Evolutionary conservation across 2,113 vertebrate species (phyloP).

Genomic region (Podilymbus podiceps): DNA sequence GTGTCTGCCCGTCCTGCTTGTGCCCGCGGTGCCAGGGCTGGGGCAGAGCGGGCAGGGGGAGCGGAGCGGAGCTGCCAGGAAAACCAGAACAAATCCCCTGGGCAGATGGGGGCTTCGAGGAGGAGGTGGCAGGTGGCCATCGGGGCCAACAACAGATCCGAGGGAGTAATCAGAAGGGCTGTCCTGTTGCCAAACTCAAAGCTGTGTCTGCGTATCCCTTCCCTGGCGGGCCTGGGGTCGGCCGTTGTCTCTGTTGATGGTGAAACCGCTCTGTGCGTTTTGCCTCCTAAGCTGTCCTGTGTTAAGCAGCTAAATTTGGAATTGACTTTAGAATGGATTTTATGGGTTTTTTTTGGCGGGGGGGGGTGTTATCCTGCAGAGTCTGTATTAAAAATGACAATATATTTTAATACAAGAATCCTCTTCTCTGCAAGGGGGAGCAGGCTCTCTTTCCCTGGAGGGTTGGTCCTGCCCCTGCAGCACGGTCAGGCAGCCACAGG

Average conservation of each 20-base stretch:
- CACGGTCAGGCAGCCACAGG: background rate
- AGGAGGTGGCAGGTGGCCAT: background rate
- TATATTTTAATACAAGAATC: rapidly evolving
- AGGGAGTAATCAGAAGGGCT: background rate
- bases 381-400: no score
- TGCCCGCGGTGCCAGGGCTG: background rate
- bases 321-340: background rate
- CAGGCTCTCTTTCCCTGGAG: background rate
- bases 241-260: background rate
- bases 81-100: background rate
- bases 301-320: background rate
- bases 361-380: no score
- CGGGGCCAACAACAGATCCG: background rate
- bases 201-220: background rate
- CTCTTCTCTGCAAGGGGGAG: background rate
- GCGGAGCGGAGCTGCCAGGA: background rate
- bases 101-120: background rate
- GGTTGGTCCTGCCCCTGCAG: background rate
- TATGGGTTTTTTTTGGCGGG: background rate
- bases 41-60: no score
- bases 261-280: background rate
- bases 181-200: background rate
- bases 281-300: background rate
- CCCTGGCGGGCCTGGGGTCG: rapidly evolving
- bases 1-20: background rate